Evolutionary conservation across 1,140 invertebrate genomes (phyloP), one percentile per base, ranked within the genome.

Genomic region (Lepidotrigona ventralis): DNA sequence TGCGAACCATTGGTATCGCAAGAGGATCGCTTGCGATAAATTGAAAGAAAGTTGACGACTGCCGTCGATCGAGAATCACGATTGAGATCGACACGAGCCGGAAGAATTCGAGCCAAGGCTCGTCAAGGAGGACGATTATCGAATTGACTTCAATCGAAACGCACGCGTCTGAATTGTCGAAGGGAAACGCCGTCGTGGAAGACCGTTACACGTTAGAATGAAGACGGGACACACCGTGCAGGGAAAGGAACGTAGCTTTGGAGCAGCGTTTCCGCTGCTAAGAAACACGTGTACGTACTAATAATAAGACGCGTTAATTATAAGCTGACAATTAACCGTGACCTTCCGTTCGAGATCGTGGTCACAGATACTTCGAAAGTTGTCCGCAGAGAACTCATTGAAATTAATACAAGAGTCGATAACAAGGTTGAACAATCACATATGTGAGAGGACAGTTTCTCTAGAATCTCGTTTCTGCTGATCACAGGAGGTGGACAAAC

Each of bases 131-230:
- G 81, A 78, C 87, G 79, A 90, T 90, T 87, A 90, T 89, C 85
- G 85, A 84, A 81, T 87, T 86, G 84, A 83, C 73, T 90, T 85
- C 85, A 89, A 90, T 90, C 87, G 83, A 90, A 83, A 83, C 51
- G 88, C 85, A 87, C 87, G 85, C 81, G 84, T 87, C 70, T 89
- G 73, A 90, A 87, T 89, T 80, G 83, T 54, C 85, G 81, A 85
- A 89, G 84, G 83, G 83, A 88, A 90, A 89, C 80, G 79, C 83
- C 77, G 82, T 72, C 81, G 88, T 69, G 76, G 79, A 88, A 89
- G 87, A 78, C 84, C 83, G 56, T 82, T 71, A 54, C 19, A 19
- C 66, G 66, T 11, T 29, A 1, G 5, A 17, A 33, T 19, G 39
- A 2, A 33, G 63, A 11, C 58, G 21, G 29, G 26, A 33, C n/a